Conservation (phyloP, 2,888 invertebrate genomes). For the Lasioglossum vierecki region DNA sequence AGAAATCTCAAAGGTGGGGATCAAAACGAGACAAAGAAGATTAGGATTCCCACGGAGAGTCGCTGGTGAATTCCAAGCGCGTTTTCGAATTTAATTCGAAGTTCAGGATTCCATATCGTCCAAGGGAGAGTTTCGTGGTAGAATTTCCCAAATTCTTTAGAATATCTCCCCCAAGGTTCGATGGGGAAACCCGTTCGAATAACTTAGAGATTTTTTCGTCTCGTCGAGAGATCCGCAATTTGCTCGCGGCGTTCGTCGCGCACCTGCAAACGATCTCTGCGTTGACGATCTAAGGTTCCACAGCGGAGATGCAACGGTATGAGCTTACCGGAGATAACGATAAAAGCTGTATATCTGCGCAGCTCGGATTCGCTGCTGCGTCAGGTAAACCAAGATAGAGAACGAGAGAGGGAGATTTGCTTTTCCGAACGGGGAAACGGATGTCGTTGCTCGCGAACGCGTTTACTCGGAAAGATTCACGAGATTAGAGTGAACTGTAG, state of each 20-base stretch:
- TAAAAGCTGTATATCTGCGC: constrained; percentile 23
- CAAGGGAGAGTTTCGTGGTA: constrained; percentile 10
- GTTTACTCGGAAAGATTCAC: neutral
- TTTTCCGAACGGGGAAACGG: constrained; percentile 23
- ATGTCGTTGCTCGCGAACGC: constrained; percentile 1
- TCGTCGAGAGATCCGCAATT: neutral
- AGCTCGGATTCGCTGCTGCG: constrained; percentile 44
- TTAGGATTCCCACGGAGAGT: constrained; percentile 34
- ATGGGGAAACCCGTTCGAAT: constrained; percentile 8
- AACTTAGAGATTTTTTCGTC: constrained; percentile 30
- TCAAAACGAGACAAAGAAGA: neutral
- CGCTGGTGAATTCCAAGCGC: constrained; percentile 36
- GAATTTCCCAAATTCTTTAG: constrained; percentile 50
- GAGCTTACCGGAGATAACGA: constrained; percentile 58
- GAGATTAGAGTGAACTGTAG: constrained; percentile 1
- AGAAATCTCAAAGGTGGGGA: neutral
- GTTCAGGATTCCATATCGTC: constrained; percentile 25
- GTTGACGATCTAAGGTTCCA: constrained; percentile 30
- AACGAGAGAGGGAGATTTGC: neutral
- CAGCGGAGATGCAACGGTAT: constrained; percentile 42
- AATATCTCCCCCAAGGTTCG: constrained; percentile 22
- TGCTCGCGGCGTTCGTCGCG: neutral
- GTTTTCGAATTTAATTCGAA: constrained; percentile 46
- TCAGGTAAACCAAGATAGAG: constrained; percentile 49
- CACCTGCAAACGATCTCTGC: constrained; percentile 45